Evolutionary conservation across 2,113 vertebrate genomes (phyloP).

Genomic region (Gracilinanus agilis): DNA sequence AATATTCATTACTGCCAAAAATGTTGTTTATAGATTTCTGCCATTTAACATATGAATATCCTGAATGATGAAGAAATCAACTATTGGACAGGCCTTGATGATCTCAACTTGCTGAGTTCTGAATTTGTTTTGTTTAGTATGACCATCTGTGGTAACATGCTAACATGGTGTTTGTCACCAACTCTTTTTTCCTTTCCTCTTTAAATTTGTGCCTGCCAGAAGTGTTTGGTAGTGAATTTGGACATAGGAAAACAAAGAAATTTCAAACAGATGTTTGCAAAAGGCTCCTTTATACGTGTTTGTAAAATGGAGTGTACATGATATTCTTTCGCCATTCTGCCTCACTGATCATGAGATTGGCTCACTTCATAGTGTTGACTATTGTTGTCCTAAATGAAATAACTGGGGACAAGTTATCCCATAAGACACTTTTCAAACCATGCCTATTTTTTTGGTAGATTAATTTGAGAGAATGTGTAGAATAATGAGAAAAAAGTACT

Average conservation of each 20-base stretch:
- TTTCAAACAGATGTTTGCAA: conserved; percentile 45
- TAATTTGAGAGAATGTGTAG: background rate
- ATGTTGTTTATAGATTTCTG: background rate
- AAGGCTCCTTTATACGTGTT: background rate
- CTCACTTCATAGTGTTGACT: background rate
- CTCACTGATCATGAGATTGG: background rate
- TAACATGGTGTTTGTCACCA: conserved; percentile 40
- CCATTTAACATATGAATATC: background rate
- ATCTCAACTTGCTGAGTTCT: conserved; percentile 47
- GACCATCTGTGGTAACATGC: background rate
- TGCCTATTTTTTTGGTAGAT: background rate
- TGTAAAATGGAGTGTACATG: background rate
- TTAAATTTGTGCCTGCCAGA: conserved; percentile 35
- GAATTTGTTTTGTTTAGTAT: conserved; percentile 22
- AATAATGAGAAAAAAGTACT: background rate
- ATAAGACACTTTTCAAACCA: background rate
- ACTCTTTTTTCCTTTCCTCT: background rate
- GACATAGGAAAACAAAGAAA: background rate
- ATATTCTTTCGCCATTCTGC: background rate
- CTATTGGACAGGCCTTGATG: conserved; percentile 19
- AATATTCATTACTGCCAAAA: background rate
- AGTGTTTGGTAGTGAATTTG: conserved; percentile 27
- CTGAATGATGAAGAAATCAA: conserved; percentile 51
- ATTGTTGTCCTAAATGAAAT: background rate
- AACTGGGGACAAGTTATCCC: background rate